Evolutionary conservation across 2,888 invertebrate genomes (phyloP).

Genomic region (Heterodera filipjevi): DNA sequence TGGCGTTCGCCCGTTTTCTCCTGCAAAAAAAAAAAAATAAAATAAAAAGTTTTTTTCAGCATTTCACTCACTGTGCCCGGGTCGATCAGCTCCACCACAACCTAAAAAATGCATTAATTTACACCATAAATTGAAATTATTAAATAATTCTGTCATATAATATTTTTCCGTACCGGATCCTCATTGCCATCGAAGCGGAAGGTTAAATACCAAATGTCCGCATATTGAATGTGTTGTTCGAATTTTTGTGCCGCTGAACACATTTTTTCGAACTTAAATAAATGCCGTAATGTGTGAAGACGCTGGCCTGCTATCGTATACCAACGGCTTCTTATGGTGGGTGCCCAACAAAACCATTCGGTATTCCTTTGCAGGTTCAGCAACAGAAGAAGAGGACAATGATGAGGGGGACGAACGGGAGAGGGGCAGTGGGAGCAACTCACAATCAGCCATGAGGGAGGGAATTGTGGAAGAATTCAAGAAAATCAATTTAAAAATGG

Average conservation of each 20-base stretch:
- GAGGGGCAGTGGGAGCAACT: neutral
- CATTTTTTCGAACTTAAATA: constrained; percentile 45
- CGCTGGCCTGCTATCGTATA: neutral
- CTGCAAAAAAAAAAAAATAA: constrained; percentile 23
- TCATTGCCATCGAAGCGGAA: constrained; percentile 35
- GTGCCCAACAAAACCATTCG: constrained; percentile 31
- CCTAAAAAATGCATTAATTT: no score
- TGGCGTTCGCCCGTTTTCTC: constrained; percentile 50
- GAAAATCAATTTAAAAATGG: neutral
- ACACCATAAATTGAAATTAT: no score
- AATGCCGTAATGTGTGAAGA: neutral
- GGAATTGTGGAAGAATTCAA: neutral
- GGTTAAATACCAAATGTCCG: constrained; percentile 43
- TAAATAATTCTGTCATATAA: neutral
- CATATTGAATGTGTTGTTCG: constrained; percentile 46
- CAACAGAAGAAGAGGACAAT: neutral
- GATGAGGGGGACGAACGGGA: neutral
- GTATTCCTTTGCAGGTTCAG: constrained; percentile 28
- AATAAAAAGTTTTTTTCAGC: neutral
- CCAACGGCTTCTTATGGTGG: constrained; percentile 34
- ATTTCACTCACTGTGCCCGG: constrained; percentile 38
- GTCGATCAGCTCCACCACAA: constrained; percentile 38
- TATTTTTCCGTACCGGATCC: neutral
- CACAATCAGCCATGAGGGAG: neutral
- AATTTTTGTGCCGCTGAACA: constrained; percentile 41